Evolutionary conservation across 2,797 vertebrate genomes (phyloP).

Genomic region (Atherinosoma microstoma): DNA sequence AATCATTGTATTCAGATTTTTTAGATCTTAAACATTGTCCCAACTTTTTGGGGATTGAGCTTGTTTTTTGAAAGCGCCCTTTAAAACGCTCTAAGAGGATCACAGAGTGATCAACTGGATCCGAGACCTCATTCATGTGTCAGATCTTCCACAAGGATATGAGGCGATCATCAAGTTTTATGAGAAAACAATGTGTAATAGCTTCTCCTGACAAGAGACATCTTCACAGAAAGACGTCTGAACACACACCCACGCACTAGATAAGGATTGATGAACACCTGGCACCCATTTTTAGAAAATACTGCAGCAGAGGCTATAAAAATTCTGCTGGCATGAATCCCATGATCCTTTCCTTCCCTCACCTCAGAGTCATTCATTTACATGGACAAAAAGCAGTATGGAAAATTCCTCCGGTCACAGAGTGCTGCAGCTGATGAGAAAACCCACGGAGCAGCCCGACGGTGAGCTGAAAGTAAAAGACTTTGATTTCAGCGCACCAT

Average conservation of each 20-base stretch:
- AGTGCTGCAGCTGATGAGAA: background rate
- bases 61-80: too few species aligned
- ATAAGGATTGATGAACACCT: slow-evolving; percentile 11
- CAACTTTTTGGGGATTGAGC: too few species aligned
- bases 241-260: slow-evolving; percentile 38
- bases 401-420: slow-evolving; percentile 21
- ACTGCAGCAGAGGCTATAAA: slow-evolving; percentile 3
- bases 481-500: slow-evolving; percentile 58
- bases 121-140: too few species aligned
- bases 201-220: too few species aligned
- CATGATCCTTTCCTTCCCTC: slow-evolving; percentile 16
- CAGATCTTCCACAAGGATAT: too few species aligned
- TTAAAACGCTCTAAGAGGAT: too few species aligned
- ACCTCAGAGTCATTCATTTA: slow-evolving; percentile 34
- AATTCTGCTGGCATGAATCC: slow-evolving; percentile 6
- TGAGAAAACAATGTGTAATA: too few species aligned
- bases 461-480: slow-evolving; percentile 11
- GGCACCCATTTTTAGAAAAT: slow-evolving; percentile 9
- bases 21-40: too few species aligned
- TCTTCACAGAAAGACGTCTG: background rate
- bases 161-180: too few species aligned
- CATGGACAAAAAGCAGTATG: slow-evolving; percentile 24
- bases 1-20: too few species aligned
- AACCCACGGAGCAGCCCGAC: slow-evolving; percentile 9
- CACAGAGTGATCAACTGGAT: too few species aligned